These are phyloP conservation scores for Hoplias malabaricus DNA, from an alignment of 2,113 vertebrate species.

Conservation along the genomic window DNA sequence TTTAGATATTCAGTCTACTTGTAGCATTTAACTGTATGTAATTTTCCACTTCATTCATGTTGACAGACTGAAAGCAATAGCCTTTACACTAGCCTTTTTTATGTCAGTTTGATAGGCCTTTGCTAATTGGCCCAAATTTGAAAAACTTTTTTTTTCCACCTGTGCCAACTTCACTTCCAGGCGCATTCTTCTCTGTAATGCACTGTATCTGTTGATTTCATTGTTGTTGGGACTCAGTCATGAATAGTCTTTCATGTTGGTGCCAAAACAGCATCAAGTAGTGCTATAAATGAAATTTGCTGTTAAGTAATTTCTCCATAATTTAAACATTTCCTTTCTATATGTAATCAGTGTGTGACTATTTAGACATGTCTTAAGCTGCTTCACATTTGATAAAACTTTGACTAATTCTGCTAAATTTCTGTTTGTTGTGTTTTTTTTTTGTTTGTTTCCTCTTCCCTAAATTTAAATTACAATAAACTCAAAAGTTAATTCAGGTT, in stretches of 20 bases:
- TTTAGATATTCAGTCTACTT: not conserved
- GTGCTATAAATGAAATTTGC: not conserved
- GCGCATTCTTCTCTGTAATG: not conserved
- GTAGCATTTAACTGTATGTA: not conserved
- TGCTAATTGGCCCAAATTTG: not conserved
- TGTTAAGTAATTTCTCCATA: not conserved
- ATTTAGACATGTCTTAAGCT: not conserved
- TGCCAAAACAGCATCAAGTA: slow-evolving; percentile 14
- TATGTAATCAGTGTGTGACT: not conserved
- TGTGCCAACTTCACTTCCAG: not conserved
- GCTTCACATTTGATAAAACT: too few relatives aligned
- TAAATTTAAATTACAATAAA: not conserved
- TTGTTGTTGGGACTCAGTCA: not conserved
- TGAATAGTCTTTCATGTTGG: not conserved
- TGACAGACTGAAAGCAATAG: slow-evolving; percentile 3
- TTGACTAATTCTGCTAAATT: not conserved
- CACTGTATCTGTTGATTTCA: not conserved
- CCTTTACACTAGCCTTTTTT: not conserved
- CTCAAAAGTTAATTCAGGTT: not conserved
- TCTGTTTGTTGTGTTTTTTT: not conserved
- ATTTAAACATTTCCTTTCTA: not conserved
- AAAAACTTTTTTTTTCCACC: not conserved
- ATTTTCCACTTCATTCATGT: not conserved
- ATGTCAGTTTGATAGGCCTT: not conserved
- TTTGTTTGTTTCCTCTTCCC: not conserved